Evolutionary conservation across 2,888 invertebrate species (phyloP).

Genomic region (Hemicrepidius hirtus): DNA sequence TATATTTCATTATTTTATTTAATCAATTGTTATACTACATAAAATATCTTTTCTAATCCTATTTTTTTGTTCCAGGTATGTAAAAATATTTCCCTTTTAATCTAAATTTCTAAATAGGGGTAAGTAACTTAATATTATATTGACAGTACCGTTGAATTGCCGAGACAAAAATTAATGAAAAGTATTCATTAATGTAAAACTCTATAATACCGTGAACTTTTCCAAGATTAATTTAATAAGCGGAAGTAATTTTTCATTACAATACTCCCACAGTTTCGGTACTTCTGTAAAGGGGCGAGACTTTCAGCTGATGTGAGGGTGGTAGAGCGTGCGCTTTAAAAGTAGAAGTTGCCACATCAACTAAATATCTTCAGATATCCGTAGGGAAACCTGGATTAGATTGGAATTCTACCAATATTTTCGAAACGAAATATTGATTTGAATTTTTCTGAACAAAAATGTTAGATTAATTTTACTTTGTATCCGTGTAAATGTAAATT

Average conservation of each 20-base stretch:
- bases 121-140: too few species aligned
- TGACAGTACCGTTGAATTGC: too few species aligned
- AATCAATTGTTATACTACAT: too few species aligned
- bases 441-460: background rate
- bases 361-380: background rate
- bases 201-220: background rate
- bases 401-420: too few species aligned
- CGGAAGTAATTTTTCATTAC: conserved; percentile 28
- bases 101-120: too few species aligned
- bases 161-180: background rate
- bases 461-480: background rate
- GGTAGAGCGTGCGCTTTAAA: conserved; percentile 53
- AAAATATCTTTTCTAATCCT: too few species aligned
- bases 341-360: conserved; percentile 40
- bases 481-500: background rate
- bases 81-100: too few species aligned
- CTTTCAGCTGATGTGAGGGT: conserved; percentile 53
- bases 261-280: conserved; percentile 32
- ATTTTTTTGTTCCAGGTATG: too few species aligned
- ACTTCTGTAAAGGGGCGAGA: conserved; percentile 53
- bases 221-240: conserved; percentile 37
- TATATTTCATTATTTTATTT: too few species aligned
- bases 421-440: too few species aligned
- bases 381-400: too few species aligned
- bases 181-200: background rate